Evolutionary conservation across 2,888 invertebrate species (phyloP).

Genomic region (Pediacus dermestoides): DNA sequence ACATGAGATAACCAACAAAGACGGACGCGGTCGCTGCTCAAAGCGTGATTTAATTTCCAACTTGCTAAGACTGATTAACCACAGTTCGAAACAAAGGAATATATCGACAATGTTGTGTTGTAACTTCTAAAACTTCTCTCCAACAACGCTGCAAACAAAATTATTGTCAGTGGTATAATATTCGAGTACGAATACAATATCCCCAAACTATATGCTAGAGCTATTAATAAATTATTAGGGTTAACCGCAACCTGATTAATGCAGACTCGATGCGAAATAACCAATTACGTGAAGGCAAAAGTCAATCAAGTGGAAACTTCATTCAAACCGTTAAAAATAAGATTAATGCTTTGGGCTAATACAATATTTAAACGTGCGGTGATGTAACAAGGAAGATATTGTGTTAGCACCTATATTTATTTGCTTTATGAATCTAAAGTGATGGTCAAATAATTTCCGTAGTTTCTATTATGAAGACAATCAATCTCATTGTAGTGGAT

Average conservation of each 20-base stretch:
- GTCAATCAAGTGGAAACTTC: slow-evolving; percentile 20
- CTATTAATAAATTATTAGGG: slow-evolving; percentile 5
- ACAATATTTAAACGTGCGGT: no score
- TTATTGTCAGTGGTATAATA: slow-evolving; percentile 9
- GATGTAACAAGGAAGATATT: no score
- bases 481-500: no score
- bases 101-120: no score
- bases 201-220: no score
- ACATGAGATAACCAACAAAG: slow-evolving; percentile 32
- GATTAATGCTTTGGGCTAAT: no score
- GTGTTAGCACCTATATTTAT: no score
- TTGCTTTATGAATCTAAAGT: no score
- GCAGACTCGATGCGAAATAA: slow-evolving; percentile 2
- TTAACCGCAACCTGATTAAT: slow-evolving; percentile 7
- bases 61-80: slow-evolving; percentile 40
- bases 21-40: slow-evolving; percentile 30
- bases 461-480: no score
- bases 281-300: slow-evolving; percentile 18
- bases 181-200: no score
- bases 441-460: no score
- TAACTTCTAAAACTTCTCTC: slow-evolving; percentile 5
- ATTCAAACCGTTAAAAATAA: slow-evolving; percentile 20
- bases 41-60: slow-evolving; percentile 37
- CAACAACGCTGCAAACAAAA: neutral
- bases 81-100: slow-evolving; percentile 32